Evolutionary conservation across 1,140 invertebrate species (phyloP).

Genomic region (Solen grandis): DNA sequence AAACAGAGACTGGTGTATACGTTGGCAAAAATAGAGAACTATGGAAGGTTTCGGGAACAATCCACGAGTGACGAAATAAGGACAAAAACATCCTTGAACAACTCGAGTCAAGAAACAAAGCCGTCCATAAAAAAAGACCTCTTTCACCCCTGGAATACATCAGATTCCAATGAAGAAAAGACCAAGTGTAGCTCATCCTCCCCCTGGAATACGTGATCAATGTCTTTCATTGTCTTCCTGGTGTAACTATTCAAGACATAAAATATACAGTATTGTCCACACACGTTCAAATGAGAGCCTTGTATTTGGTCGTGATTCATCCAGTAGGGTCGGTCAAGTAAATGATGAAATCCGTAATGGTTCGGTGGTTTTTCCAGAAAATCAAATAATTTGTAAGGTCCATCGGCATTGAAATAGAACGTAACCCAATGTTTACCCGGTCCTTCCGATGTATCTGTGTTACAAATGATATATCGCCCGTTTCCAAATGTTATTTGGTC

Average conservation of each 20-base stretch:
- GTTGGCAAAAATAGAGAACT: too few species aligned
- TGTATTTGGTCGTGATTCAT: neutral
- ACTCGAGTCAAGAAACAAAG: too few species aligned
- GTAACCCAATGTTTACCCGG: slow-evolving; percentile 16
- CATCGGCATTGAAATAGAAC: slow-evolving; percentile 12
- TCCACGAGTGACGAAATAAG: too few species aligned
- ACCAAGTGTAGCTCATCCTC: too few species aligned
- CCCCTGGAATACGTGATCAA: neutral
- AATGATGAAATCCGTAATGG: too few species aligned
- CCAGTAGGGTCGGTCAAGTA: neutral
- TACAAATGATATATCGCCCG: neutral
- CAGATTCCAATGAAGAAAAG: too few species aligned
- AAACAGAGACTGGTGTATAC: too few species aligned
- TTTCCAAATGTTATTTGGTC: neutral
- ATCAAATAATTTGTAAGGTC: slow-evolving; percentile 8
- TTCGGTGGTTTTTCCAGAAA: neutral
- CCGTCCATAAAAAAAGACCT: too few species aligned
- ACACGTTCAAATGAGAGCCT: neutral
- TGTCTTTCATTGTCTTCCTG: neutral
- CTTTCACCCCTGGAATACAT: too few species aligned
- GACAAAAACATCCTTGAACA: too few species aligned
- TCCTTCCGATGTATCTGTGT: neutral
- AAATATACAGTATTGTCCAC: slow-evolving; percentile 10
- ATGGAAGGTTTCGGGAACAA: too few species aligned
- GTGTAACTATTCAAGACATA: neutral